Conservation (phyloP, 1,140 invertebrate genomes). For the Steinernema feltiae region DNA sequence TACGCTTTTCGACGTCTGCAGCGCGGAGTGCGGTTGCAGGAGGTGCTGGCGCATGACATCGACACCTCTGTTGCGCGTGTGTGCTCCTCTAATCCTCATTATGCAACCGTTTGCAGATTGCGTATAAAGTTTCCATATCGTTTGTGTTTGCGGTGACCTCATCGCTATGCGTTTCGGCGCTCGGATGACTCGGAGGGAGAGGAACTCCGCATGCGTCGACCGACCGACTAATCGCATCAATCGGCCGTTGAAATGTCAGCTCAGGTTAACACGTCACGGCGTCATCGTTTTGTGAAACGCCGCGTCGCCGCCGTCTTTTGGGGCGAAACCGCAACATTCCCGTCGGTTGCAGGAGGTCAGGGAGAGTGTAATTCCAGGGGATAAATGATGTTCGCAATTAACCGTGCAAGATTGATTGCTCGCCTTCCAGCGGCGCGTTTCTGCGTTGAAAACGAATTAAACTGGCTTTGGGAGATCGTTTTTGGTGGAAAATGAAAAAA, state of each 20-base stretch:
- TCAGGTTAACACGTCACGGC: not conserved
- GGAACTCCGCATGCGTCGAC: not conserved
- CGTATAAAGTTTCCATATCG: not conserved
- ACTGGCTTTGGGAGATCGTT: too few species aligned
- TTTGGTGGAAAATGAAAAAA: not conserved
- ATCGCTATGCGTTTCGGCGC: not conserved
- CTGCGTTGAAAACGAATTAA: too few species aligned
- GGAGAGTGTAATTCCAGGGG: not conserved
- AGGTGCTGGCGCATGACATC: too few species aligned
- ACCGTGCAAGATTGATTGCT: not conserved
- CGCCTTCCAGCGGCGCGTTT: too few species aligned
- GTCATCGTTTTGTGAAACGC: not conserved
- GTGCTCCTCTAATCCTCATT: not conserved
- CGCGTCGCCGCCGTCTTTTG: not conserved
- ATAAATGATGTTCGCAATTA: not conserved
- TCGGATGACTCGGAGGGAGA: not conserved
- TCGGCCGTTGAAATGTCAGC: not conserved
- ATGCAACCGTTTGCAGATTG: not conserved
- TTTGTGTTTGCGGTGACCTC: constrained; percentile 3
- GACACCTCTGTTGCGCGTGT: too few species aligned
- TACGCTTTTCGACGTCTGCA: too few species aligned
- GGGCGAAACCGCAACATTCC: constrained; percentile 3
- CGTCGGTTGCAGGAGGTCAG: not conserved
- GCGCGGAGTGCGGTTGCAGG: too few species aligned
- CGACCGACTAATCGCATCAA: not conserved